Base-by-base conservation (phyloP, 2,797 vertebrate genomes). In the Ceryle rudis region DNA sequence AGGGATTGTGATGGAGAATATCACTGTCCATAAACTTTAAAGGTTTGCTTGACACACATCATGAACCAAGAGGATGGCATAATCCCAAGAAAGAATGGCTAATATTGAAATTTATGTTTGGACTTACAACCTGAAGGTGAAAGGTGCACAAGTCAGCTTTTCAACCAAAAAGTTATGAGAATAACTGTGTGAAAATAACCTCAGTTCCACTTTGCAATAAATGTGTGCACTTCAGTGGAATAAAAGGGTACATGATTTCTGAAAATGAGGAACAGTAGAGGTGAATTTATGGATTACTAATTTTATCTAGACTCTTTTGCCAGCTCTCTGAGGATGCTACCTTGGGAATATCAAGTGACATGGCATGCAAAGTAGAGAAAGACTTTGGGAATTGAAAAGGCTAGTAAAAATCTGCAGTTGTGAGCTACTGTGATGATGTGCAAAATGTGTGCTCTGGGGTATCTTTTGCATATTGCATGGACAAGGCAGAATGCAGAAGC, bases 151-250 rank as follows among this genome's bases (percentile, higher is more conserved):
- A 80, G 21, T 35, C 60, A 70, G 14, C 23, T 73, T 58, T 73
- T 22, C n/a, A 66, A 25, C 7, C 13, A 35, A 55, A 83, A 44
- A 29, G 23, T 74, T 66, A 14, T 2, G n/a, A 79, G 54, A 75
- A 58, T 14, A 16, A 69, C 4, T 1, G 0, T 8, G 8, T 64
- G 57, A 81, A 81, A 41, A 37, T 16, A 61, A 10, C 20, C 14
- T 67, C 58, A 33, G 31, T 23, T 86, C 7, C 44, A 28, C 41
- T 44, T 47, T 31, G 42, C 39, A 60, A 25, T 7, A 9, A 49
- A 11, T 12, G 2, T 11, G 9, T 15, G 15, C 0, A 0, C 15
- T 44, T 86, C 41, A 35, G 15, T 23, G 31, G 28, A 47, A 52
- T 28, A 47, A 83, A 79, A 33, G 0, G 11, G 14, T 47, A 19